Evolutionary conservation across 2,113 vertebrate species (phyloP).

Genomic region (Carassius carassius): DNA sequence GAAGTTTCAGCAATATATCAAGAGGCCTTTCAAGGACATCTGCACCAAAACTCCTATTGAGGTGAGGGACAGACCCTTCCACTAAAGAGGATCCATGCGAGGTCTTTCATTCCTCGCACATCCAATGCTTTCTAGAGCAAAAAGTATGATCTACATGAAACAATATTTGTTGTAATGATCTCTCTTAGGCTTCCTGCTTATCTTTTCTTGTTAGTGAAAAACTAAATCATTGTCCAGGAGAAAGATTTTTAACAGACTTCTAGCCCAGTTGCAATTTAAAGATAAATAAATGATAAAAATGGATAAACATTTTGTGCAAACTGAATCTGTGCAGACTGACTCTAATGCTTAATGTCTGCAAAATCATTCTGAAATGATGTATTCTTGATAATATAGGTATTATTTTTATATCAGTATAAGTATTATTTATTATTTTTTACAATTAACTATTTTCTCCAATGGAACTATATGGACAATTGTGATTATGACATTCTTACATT

Average conservation of each 20-base stretch:
- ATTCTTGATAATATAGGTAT: neutral
- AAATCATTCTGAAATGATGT: neutral
- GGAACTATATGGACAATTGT: neutral
- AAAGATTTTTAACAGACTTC: neutral
- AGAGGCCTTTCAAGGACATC: neutral
- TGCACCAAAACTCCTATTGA: neutral
- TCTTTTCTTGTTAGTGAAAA: neutral
- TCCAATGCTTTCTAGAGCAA: neutral
- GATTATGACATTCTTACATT: neutral
- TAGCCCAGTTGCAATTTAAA: neutral
- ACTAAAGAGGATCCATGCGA: neutral
- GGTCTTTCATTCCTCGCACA: neutral
- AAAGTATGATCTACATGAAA: neutral
- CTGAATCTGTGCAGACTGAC: neutral
- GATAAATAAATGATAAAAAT: neutral
- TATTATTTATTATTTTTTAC: no score
- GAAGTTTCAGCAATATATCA: neutral
- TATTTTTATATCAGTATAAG: no score
- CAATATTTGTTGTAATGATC: neutral
- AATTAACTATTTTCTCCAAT: neutral
- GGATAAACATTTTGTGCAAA: neutral
- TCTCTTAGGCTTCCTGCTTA: neutral
- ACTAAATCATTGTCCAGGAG: neutral
- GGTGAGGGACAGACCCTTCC: neutral
- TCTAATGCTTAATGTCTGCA: neutral